Percentiles rank a stretch among this genome's conserved stretches.
These are phyloP conservation scores for Anastrepha ludens DNA, from an alignment of 1,140 invertebrate species.

Conservation along the genomic window DNA sequence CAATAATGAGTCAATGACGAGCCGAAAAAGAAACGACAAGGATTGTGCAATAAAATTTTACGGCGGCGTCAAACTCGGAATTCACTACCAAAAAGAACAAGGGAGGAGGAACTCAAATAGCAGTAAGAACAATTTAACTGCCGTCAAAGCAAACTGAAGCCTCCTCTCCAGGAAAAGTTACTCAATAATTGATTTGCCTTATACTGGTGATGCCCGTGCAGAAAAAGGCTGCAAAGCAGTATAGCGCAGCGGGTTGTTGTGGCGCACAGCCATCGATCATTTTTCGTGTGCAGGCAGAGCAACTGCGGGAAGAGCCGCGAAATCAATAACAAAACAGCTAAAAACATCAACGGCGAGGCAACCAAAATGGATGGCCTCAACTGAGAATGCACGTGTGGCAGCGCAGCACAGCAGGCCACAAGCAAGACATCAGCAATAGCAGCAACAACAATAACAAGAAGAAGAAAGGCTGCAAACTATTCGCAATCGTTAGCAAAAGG, in stretches of 20 bases:
- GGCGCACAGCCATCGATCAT: background rate
- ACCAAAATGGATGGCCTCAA: background rate
- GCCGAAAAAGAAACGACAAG: background rate
- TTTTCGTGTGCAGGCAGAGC: background rate
- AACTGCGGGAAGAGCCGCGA: background rate
- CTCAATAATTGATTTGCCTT: background rate
- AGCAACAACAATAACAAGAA: constrained; percentile 1
- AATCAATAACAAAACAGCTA: background rate
- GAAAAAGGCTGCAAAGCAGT: background rate
- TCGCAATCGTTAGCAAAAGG: background rate
- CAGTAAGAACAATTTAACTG: background rate
- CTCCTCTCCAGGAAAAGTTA: background rate
- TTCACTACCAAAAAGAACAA: background rate
- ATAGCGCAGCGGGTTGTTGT: background rate
- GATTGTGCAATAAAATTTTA: background rate
- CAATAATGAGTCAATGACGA: background rate
- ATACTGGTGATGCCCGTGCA: background rate
- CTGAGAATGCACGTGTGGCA: background rate
- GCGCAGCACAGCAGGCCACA: background rate
- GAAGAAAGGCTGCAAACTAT: background rate
- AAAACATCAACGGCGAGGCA: background rate
- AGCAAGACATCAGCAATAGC: background rate
- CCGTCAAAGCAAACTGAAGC: background rate
- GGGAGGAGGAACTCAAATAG: background rate
- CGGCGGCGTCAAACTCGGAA: background rate